Evolutionary conservation across 2,888 invertebrate species (phyloP).

Genomic region (Rosalia funebris): DNA sequence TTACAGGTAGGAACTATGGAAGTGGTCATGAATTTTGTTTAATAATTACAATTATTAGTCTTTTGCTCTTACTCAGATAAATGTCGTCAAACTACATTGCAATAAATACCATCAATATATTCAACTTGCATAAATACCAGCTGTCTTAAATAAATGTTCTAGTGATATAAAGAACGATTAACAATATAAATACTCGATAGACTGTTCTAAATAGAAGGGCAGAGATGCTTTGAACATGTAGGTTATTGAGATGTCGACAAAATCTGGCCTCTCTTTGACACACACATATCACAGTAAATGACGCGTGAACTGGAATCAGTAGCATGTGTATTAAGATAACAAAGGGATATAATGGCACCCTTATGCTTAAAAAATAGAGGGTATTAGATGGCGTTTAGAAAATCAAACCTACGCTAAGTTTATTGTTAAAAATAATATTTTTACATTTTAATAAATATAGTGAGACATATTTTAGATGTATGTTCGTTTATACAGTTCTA

Average conservation of each 20-base stretch:
- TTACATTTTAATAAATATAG: no score
- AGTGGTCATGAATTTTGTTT: constrained; percentile 3
- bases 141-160: not conserved
- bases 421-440: no score
- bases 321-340: constrained; percentile 23
- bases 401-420: no score
- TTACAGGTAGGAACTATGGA: not conserved
- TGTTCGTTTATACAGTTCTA: no score
- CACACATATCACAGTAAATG: constrained; percentile 30
- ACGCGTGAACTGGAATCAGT: constrained; percentile 33
- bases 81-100: not conserved
- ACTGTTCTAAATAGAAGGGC: not conserved
- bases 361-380: constrained; percentile 31
- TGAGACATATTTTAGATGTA: no score
- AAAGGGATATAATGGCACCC: constrained; percentile 28
- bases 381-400: constrained; percentile 27
- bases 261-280: constrained; percentile 28
- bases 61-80: constrained; percentile 5
- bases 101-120: not conserved
- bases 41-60: constrained; percentile 12
- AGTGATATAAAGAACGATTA: not conserved
- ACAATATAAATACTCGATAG: not conserved
- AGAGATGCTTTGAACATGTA: not conserved
- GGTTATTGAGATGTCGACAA: constrained; percentile 26
- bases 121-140: constrained; percentile 1